These are phyloP conservation scores for Vombatus ursinus DNA, from an alignment of 2,113 vertebrate genomes.

Conservation along the genomic window DNA sequence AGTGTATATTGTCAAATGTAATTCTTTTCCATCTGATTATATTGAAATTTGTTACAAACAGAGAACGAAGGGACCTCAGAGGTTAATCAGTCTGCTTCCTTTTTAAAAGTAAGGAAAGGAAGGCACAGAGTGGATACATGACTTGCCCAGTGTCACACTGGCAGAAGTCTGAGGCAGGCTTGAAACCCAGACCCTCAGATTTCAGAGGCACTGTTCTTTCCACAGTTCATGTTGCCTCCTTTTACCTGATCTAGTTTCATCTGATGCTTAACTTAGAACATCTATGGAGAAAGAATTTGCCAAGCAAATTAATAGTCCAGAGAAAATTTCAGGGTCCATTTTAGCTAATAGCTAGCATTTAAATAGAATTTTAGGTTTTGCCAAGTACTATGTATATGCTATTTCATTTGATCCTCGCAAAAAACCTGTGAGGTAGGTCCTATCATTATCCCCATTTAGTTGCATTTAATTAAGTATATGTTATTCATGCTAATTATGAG, in stretches of 20 bases:
- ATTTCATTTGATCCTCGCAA: not conserved
- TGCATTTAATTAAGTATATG: not conserved
- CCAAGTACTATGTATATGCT: not conserved
- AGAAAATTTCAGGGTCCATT: slow-evolving; percentile 5
- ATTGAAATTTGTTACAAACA: not conserved
- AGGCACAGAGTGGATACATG: not conserved
- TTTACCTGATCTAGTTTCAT: not conserved
- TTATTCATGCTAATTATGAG: not conserved
- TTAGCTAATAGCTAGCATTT: not conserved
- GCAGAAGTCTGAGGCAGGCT: not conserved
- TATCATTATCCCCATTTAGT: not conserved
- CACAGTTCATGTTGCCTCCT: not conserved
- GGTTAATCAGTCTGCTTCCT: not conserved
- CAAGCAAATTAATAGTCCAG: slow-evolving; percentile 18
- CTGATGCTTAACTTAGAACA: not conserved
- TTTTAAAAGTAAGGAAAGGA: not conserved
- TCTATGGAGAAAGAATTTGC: not conserved
- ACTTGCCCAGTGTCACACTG: not conserved
- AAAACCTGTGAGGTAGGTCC: not conserved
- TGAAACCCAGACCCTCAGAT: not conserved
- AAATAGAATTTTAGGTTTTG: not conserved
- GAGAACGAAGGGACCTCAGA: not conserved
- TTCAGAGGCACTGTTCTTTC: not conserved
- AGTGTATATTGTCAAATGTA: too few relatives aligned
- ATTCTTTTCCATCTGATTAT: too few relatives aligned